Base-by-base conservation (phyloP, 2,888 invertebrate species). In the Morpho deidamia region DNA sequence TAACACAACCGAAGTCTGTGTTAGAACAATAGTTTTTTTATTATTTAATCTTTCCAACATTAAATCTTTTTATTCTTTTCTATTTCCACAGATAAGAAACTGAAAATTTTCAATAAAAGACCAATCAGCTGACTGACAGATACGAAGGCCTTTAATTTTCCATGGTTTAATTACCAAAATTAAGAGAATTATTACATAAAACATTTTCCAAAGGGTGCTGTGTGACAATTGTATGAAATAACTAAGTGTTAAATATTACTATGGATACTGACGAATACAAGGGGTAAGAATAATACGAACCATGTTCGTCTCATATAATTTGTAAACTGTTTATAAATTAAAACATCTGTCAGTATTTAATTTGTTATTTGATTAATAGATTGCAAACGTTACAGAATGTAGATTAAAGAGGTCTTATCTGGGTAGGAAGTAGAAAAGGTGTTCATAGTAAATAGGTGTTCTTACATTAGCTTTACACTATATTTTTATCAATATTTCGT, bases 51-150 rank as follows among this genome's bases (percentile, higher is more conserved):
- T 23, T 23, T 23, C 3, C 0, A 23, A 23, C 23, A n/a, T n/a
- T n/a, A 23, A 23, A 23, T 14, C 23, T 23, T 23, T 41, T 41
- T 12, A 12, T 8, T 41, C 41, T 1, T 23, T 5, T 23, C n/a
- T n/a, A 5, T 23, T 23, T 23, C 23, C 23, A 23, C 23, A 23
- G 23, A 23, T 23, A 23, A 1, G 23, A 23, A 23, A 8, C 11
- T 44, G 11, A 9, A n/a, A n/a, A 44, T 34, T 34, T 11, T 33
- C 35, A 12, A 12, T 40, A 23, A 23, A 7, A 42, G 32, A 66
- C 73, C 74, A 76, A 86, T 86, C 87, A 88, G 86, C 86, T 88
- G 87, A 86, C 83, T 85, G 86, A 86, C 84, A 80, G 74, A 64
- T 69, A 64, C 67, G 71, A 76, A 76, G 68, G 72, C 70, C 70